Evolutionary conservation across 2,113 vertebrate species (phyloP).

Genomic region (Odontesthes bonariensis): DNA sequence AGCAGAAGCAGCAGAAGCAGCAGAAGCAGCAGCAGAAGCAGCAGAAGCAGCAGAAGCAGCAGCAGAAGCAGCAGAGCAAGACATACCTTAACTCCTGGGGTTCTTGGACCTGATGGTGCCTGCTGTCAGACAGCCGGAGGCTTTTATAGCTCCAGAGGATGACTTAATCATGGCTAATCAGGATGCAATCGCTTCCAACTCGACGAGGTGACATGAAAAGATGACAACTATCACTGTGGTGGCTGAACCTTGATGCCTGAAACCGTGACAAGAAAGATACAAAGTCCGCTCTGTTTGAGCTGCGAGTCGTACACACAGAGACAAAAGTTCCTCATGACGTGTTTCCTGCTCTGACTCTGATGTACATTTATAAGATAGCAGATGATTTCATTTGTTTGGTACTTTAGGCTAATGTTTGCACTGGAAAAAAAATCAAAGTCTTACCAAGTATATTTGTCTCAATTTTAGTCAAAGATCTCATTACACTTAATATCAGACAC

Average conservation of each 20-base stretch:
- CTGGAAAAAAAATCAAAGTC: too few relatives aligned
- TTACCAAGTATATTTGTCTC: too few relatives aligned
- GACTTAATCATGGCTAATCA: constrained; percentile 44
- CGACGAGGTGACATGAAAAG: constrained; percentile 4
- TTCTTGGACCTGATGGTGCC: constrained; percentile 47
- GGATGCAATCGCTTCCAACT: constrained; percentile 27
- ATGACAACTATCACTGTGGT: constrained; percentile 9
- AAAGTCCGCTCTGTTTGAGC: constrained; percentile 56
- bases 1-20: too few relatives aligned
- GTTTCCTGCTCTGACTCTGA: neutral
- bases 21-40: too few relatives aligned
- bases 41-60: too few relatives aligned
- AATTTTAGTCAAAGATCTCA: too few relatives aligned
- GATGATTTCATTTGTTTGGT: neutral
- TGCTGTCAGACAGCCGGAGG: constrained; percentile 14
- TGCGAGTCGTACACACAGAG: neutral
- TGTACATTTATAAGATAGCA: neutral
- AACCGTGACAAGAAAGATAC: constrained; percentile 26
- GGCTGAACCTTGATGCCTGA: constrained; percentile 64
- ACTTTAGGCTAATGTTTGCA: too few relatives aligned
- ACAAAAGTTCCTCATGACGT: neutral
- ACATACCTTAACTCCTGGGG: constrained; percentile 58
- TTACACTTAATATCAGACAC: too few relatives aligned
- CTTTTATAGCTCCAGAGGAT: constrained; percentile 61
- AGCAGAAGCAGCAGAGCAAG: too few relatives aligned